Evolutionary conservation across 1,140 invertebrate species (phyloP), one percentile per base, ranked within the genome.

Genomic region (Drosophila carrolli): DNA sequence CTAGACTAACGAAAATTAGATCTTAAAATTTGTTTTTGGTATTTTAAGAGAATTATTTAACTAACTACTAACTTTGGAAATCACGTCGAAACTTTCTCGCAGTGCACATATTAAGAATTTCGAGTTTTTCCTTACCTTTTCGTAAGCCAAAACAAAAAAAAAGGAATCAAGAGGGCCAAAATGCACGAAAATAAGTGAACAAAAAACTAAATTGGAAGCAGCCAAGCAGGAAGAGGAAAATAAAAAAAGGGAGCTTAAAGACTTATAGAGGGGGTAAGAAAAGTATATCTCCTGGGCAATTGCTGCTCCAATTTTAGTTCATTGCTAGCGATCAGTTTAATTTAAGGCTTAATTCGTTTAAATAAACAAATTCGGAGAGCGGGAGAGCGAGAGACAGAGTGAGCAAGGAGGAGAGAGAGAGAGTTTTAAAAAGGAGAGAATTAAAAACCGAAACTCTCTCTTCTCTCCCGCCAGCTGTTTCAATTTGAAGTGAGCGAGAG

Each of bases 301-400:
- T 72, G 72, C 47, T 85, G 70, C 82, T 86, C 82, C 78, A 85
- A 74, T 85, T 85, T 81, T 66, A 70, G 65, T 43, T 62, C 68
- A 60, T 68, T 80, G 51, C 50, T 37, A 56, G 59, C 67, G 79
- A 76, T 79, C 83, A 72, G 44, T 78, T 79, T 78, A 86, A 77
- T 84, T 61, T 50, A 67, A 59, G 76, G 58, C 78, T 70, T 80
- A 84, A 78, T 78, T 75, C 65, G 56, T 84, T 74, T 72, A 78
- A 86, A 73, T 71, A 67, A 67, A 77, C 74, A 70, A 77, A 62
- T 62, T 59, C n/a, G n/a, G 46, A 55, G 43, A 19, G 54, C 23
- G 48, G 43, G 13, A 54, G 38, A 41, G 46, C 7, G 37, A 32
- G 46, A 11, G 41, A 10, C 13, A 41, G 14, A 44, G 35, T 37